A percentile compares a stretch with the other conserved stretches of the same genome.
These are phyloP conservation scores for Alcedo quadribrachys DNA, from an alignment of 2,797 vertebrate species.

Conservation along the genomic window DNA sequence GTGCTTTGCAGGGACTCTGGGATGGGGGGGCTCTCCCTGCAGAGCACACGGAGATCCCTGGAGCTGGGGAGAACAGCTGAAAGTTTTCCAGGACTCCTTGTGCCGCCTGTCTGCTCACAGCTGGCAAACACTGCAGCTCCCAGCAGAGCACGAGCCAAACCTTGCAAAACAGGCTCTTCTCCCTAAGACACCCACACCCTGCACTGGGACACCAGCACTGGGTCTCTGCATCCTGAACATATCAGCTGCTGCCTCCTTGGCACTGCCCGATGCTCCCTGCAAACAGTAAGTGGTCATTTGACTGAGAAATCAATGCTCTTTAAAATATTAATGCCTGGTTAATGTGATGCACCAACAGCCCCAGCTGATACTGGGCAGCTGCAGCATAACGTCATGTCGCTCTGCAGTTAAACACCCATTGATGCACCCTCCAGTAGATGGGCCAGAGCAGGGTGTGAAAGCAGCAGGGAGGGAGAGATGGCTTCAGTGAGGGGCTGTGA, in stretches of 20 bases:
- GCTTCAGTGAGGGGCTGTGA: background rate
- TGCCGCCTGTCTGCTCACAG: background rate
- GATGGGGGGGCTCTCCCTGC: background rate
- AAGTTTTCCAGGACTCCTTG: background rate
- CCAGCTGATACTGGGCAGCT: background rate
- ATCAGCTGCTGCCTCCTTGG: background rate
- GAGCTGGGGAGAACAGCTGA: fast-evolving
- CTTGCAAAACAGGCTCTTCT: background rate
- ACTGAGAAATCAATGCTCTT: background rate
- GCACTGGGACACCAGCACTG: background rate
- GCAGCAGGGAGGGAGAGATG: fast-evolving
- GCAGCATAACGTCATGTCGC: fast-evolving
- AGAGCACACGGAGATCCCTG: background rate
- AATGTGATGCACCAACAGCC: background rate
- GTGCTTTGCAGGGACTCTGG: fast-evolving
- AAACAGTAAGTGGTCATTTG: background rate
- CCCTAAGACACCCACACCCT: fast-evolving
- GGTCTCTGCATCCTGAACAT: background rate
- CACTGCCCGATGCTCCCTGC: background rate
- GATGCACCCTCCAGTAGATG: fast-evolving
- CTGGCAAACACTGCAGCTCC: background rate
- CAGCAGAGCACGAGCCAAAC: background rate
- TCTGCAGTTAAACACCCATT: background rate
- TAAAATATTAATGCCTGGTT: background rate
- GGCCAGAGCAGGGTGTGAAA: fast-evolving